Percentiles rank a stretch among this genome's conserved stretches.
Evolutionary conservation across 2,888 invertebrate species (phyloP).

Genomic region (Cerastis leucographa): DNA sequence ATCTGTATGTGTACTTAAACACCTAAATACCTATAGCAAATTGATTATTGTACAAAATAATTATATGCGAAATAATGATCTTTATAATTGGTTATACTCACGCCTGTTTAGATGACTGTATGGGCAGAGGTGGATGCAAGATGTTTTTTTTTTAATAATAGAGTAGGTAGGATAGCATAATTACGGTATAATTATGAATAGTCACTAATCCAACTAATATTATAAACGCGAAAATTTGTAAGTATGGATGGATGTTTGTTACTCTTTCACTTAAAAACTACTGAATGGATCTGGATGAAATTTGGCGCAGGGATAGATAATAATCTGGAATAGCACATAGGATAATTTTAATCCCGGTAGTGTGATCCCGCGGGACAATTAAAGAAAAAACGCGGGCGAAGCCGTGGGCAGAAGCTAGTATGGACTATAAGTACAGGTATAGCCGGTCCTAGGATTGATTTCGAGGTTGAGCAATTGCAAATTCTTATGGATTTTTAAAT

Average conservation of each 20-base stretch:
- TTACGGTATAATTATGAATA: neutral
- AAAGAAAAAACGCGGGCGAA: no score
- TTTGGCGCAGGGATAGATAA: no score
- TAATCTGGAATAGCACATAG: no score
- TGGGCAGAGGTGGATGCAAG: neutral
- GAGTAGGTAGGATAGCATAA: neutral
- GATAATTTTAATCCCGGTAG: no score
- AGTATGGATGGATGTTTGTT: no score
- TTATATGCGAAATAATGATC: conserved; percentile 51
- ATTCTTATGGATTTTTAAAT: neutral
- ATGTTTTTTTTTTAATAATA: neutral
- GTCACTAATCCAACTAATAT: no score
- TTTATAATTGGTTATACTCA: conserved; percentile 41
- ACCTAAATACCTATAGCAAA: conserved; percentile 48
- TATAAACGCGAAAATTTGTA: no score
- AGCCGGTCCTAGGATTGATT: neutral
- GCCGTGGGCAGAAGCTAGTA: no score
- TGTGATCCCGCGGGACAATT: no score
- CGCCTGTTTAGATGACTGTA: neutral
- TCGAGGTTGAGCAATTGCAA: neutral
- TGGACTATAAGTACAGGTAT: no score
- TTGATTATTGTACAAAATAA: conserved; percentile 58
- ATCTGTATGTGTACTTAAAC: conserved; percentile 11
- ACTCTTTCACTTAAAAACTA: no score
- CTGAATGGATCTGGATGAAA: no score